Evolutionary conservation across 2,888 invertebrate genomes (phyloP), one percentile per base, ranked within the genome.

Genomic region (Anoplius nigerrimus): DNA sequence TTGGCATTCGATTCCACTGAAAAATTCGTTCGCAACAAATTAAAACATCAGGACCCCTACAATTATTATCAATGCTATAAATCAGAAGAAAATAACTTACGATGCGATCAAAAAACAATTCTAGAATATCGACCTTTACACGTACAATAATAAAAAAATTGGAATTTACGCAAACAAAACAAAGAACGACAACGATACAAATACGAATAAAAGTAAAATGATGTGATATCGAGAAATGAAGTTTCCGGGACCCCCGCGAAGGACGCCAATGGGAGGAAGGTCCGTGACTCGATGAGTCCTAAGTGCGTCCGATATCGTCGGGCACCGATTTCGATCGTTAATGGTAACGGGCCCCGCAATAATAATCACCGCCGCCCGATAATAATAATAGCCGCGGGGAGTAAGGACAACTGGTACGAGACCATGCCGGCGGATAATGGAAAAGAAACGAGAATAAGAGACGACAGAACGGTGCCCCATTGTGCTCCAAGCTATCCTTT

Each of bases 241-340:
- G 27, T 34, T 34, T 24, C 6, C 24, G 3, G 6, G 34, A 6
- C 4, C 4, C 6, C 11, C 1, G 34, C 1, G 34, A 62, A 53
- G 34, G 72, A 56, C 78, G 78, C 79, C 78, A 76, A 76, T 78
- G 78, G 52, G 15, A 54, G 6, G 21, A 3, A 3, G 43, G 22
- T 34, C 55, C 58, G 60, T 78, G 78, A 78, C 68, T 78, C 67
- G 62, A 22, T 66, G 61, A 70, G 16, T 21, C 18, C 52, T n/a
- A 42, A 42, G 34, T 22, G 11, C 43, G 43, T 15, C n/a, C 56
- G 34, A 55, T 34, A 27, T 27, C 42, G n/a, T 15, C 54, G 27
- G 5, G 21, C 27, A 18, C 48, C 61, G 79, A 78, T 78, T 75
- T 72, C 70, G 64, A 78, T 74, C 78, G 76, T 74, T 78, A 78